Evolutionary conservation across 2,113 vertebrate genomes (phyloP).

Genomic region (Cynoglossus semilaevis): DNA sequence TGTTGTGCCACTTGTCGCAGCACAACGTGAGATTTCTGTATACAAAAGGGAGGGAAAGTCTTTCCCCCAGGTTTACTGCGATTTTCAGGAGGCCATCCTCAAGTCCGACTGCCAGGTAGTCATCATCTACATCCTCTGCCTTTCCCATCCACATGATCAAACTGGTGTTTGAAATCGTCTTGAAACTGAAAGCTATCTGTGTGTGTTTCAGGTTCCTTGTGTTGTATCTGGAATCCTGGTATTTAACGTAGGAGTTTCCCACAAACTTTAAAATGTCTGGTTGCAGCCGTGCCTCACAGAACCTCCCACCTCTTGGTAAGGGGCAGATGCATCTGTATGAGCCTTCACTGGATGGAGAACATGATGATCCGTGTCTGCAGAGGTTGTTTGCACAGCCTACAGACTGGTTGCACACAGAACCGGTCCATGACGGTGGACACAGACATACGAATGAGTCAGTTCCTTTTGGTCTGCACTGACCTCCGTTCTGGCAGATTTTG

Average conservation of each 20-base stretch:
- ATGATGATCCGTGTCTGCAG: slow-evolving; percentile 76
- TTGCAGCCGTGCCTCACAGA: slow-evolving; percentile 69
- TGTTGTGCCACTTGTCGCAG: slow-evolving; percentile 74
- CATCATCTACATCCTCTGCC: slow-evolving; percentile 80
- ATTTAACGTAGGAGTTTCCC: slow-evolving; percentile 83
- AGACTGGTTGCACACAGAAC: slow-evolving; percentile 75
- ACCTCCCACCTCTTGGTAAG: slow-evolving; percentile 78
- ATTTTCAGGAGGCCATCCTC: slow-evolving; percentile 77
- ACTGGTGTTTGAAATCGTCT: slow-evolving; percentile 64
- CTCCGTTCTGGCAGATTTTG: slow-evolving; percentile 78
- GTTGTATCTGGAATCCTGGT: slow-evolving; percentile 75
- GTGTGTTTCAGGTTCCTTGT: slow-evolving; percentile 75
- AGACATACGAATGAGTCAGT: slow-evolving; percentile 71
- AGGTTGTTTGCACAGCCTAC: slow-evolving; percentile 67
- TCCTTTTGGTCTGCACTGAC: slow-evolving; percentile 64
- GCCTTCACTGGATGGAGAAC: slow-evolving; percentile 57
- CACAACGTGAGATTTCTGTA: slow-evolving; percentile 61
- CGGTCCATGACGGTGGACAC: slow-evolving; percentile 75
- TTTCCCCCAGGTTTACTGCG: slow-evolving; percentile 83
- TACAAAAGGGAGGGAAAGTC: slow-evolving; percentile 68
- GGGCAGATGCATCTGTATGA: slow-evolving; percentile 80
- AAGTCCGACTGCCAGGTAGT: slow-evolving; percentile 84
- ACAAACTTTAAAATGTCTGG: slow-evolving; percentile 75
- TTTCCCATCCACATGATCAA: slow-evolving; percentile 84
- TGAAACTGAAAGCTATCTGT: slow-evolving; percentile 80